Base-by-base conservation (phyloP, 2,797 vertebrate species). In the Luscinia luscinia region DNA sequence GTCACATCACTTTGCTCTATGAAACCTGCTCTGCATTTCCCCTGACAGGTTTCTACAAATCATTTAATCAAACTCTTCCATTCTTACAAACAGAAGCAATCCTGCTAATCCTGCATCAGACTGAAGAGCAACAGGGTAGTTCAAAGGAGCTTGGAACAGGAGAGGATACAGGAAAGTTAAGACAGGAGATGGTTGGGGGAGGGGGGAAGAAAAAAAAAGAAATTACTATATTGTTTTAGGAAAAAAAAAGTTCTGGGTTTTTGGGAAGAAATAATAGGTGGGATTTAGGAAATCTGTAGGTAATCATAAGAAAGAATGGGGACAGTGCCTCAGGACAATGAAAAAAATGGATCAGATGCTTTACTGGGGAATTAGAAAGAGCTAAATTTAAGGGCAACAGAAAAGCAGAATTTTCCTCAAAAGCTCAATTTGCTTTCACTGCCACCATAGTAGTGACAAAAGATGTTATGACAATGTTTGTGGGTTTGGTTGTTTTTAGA, bases 121-220 rank as follows among this genome's bases (percentile, higher is more conserved):
- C 30, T 52, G 66, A 54, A 30, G 46, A 73, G 10, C 4, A 30
- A 84, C 8, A 68, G 34, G 23, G 13, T 7, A 36, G 15, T n/a
- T 90, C n/a, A 90, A 79, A 86, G 48, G 30, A 68, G 20, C 12
- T 23, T 78, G 46, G 32, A 67, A 59, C 1, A 75, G 13, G 36
- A 26, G 10, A 61, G n/a, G 32, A 57, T n/a, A 86, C 78, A 59
- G 17, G 17, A 46, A 73, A 76, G 9, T 2, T 30, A 30, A 49
- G 27, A 49, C 3, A 26, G 11, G 45, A 73, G 43, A 38, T 27
- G 22, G 27, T 6, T 43, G 0, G 5, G 10, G 7, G 3, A 0
- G 6, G 11, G 9, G 6, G 4, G 1, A 1, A 12, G 18, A 38
- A 1, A 12, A 21, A 21, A 38, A 19, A n/a, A 48, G 9, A 34